Percentiles rank a stretch among this genome's conserved stretches.
Evolutionary conservation across 2,113 vertebrate genomes (phyloP).

Genomic region (Ammodytes marinus): DNA sequence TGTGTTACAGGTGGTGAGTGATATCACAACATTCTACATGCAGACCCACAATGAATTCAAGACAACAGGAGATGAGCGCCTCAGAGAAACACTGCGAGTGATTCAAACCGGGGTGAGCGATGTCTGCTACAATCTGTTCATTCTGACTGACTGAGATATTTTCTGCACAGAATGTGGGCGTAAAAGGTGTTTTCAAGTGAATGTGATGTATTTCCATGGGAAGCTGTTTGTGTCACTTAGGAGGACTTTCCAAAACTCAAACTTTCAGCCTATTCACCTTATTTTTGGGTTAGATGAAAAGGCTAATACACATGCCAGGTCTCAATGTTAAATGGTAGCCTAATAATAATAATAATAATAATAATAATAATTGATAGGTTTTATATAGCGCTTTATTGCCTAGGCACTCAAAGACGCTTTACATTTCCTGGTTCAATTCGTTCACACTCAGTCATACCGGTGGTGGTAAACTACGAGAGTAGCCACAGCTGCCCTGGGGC

Average conservation of each 20-base stretch:
- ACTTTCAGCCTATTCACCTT: no score
- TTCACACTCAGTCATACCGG: no score
- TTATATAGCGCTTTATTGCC: no score
- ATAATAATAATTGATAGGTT: no score
- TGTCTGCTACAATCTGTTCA: background rate
- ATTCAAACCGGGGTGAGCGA: constrained; percentile 89
- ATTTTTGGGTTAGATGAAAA: no score
- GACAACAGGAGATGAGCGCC: constrained; percentile 60
- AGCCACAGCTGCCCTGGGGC: no score
- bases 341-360: no score
- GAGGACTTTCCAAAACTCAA: background rate
- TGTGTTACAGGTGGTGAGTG: constrained; percentile 86
- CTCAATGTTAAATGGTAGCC: no score
- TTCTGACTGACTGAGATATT: background rate
- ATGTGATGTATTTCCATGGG: constrained; percentile 1
- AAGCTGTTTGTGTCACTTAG: background rate
- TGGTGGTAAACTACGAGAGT: no score
- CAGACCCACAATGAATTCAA: constrained; percentile 86
- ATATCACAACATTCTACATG: constrained; percentile 88
- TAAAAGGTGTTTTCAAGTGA: constrained; percentile 4
- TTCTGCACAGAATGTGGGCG: background rate
- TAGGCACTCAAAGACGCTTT: no score
- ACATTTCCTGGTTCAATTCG: no score
- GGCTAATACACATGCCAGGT: no score
- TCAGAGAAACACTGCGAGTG: constrained; percentile 87